Base-by-base conservation (phyloP, 2,888 invertebrate genomes). In the Drosophila flavopinicola region DNA sequence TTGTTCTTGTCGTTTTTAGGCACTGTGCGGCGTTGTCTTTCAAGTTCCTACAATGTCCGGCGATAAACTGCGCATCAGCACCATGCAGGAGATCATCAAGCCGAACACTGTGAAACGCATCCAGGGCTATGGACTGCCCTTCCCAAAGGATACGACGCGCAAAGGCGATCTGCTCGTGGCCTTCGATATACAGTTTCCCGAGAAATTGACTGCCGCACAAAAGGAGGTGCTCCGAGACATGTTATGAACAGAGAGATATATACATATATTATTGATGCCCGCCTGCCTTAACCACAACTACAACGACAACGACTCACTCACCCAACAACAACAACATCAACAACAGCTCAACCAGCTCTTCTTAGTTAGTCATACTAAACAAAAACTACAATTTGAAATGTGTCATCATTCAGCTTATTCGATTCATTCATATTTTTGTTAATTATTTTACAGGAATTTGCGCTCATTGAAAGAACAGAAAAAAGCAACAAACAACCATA, bases 131-230 rank as follows among this genome's bases (percentile, higher is more conserved):
- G 99, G 99, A 0, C 92, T 99, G 73, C 99, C 99, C 6, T 94
- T 95, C 91, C 98, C 99, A 6, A 99, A 99, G 92, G 98, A 98
- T 89, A 96, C 97, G 3, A 94, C 95, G 29, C 93, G 96, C 88
- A 95, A 96, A 91, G 99, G 99, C 64, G 98, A 99, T 92, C 93
- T 99, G 11, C 93, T 99, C 61, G 96, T 99, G 32, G 96, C 96
- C 66, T 99, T 99, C 90, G 98, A 98, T 92, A 97, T 99, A 90
- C 95, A 95, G 91, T 99, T 99, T 92, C 99, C 99, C 0, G 96
- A 97, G 53, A 93, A 94, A 75, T 92, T 98, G 78, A 93, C 95
- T 78, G 94, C 95, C 88, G 94, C 94, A 88, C 95, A 95, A 58
- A 98, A 96, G 92, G 97, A 98, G 92, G 95, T 98, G 90, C 92